Conservation (phyloP, 2,888 invertebrate species). For the Zhengitettix transpicula region DNA sequence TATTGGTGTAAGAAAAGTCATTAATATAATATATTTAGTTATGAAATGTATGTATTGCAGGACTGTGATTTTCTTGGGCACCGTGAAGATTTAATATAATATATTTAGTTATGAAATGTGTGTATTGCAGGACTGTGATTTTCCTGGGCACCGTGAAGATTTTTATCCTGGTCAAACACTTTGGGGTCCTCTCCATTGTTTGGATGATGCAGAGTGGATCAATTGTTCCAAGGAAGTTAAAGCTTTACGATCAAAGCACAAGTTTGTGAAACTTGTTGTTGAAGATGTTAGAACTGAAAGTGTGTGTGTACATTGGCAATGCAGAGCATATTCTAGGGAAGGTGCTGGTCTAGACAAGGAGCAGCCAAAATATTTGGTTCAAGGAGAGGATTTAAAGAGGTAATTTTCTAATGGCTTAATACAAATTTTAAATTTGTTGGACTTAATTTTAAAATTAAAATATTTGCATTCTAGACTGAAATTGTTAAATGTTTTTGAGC, state of each 20-base stretch:
- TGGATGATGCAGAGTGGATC: constrained; percentile 69
- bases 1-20: no score
- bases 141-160: constrained; percentile 32
- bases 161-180: constrained; percentile 61
- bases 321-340: constrained; percentile 48
- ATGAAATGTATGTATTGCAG: constrained; percentile 18
- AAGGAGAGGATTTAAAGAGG: constrained; percentile 61
- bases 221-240: constrained; percentile 60
- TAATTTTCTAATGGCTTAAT: constrained; percentile 13
- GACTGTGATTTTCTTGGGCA: constrained; percentile 36
- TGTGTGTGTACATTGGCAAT: constrained; percentile 79
- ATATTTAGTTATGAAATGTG: neutral
- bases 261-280: constrained; percentile 40
- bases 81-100: constrained; percentile 29
- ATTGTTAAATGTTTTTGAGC: constrained; percentile 70
- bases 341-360: constrained; percentile 32
- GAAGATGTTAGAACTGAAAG: constrained; percentile 66
- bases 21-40: neutral
- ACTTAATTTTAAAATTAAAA: neutral
- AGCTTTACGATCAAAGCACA: constrained; percentile 24
- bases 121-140: constrained; percentile 31
- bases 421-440: neutral
- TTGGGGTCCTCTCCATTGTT: constrained; percentile 51
- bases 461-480: constrained; percentile 37
- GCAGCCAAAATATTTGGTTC: constrained; percentile 48